phyloP scores from a whole-genome alignment of 2,113 vertebrate genomes.

The Phodopus roborovskii region DNA sequence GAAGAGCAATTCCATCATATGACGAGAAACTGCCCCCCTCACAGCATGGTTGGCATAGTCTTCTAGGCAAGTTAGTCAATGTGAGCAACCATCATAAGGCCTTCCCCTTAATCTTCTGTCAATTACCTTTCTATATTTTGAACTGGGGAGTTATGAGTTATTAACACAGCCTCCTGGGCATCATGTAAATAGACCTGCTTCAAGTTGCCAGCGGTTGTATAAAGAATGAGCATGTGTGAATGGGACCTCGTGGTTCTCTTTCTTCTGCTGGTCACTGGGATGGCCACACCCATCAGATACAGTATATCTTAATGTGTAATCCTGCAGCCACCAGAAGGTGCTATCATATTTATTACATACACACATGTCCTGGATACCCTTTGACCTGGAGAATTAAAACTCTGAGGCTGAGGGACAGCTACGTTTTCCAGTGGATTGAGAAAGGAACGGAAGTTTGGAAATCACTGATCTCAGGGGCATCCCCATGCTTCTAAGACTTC shows the following conservation, averaged over 20 bases:
- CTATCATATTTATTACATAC: conserved; percentile 21
- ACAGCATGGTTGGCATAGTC: neutral
- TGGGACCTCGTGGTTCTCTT: neutral
- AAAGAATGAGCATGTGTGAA: neutral
- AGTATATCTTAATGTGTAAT: neutral
- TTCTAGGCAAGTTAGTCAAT: neutral
- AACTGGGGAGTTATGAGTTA: neutral
- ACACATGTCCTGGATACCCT: neutral
- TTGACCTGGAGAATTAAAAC: neutral
- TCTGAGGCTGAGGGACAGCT: neutral
- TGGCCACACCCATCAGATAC: neutral
- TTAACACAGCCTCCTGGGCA: neutral
- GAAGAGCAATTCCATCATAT: neutral
- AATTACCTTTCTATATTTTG: neutral
- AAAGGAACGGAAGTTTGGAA: neutral
- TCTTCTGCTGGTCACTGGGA: neutral
- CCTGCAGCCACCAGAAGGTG: neutral
- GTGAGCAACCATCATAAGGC: neutral
- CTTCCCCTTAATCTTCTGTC: conserved; percentile 4
- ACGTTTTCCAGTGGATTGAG: neutral
- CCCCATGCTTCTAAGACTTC: neutral
- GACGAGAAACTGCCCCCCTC: neutral
- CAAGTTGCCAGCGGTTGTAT: neutral
- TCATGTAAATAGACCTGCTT: neutral
- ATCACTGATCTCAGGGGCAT: neutral